Evolutionary conservation across 2,797 vertebrate genomes (phyloP).

Genomic region (Leuciscus waleckii): DNA sequence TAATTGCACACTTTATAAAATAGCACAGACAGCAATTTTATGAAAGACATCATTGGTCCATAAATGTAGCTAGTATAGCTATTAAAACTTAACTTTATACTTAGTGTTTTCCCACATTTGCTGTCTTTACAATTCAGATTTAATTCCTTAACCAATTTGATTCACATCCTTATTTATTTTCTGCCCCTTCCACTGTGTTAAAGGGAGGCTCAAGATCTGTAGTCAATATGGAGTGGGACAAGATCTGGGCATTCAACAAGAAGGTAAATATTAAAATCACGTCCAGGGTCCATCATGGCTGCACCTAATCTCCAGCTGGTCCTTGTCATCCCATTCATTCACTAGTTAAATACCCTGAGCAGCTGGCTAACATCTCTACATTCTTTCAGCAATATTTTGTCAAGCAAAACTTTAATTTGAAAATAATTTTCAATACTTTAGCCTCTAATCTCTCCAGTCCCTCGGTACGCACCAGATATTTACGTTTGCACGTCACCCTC

Average conservation of each 20-base stretch:
- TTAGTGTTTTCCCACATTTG: background rate
- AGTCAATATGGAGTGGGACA: slow-evolving; percentile 99
- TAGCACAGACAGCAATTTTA: background rate
- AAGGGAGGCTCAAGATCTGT: slow-evolving; percentile 97
- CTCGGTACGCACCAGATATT: background rate
- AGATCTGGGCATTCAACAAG: slow-evolving; percentile 99
- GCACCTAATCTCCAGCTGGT: slow-evolving; percentile 24
- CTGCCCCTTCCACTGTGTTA: background rate
- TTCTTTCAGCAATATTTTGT: background rate
- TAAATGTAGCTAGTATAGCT: background rate
- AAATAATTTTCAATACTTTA: background rate
- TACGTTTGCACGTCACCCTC: background rate
- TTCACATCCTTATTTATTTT: background rate
- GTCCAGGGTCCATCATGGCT: background rate
- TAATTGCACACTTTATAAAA: background rate
- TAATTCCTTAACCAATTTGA: background rate
- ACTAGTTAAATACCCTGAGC: background rate
- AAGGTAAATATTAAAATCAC: slow-evolving; percentile 81
- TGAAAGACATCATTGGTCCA: background rate
- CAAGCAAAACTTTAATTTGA: background rate
- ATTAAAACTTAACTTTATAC: background rate
- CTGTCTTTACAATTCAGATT: background rate
- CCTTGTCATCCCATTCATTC: slow-evolving; percentile 27
- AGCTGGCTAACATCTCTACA: background rate
- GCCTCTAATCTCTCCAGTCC: background rate